These are phyloP conservation scores for Squalus acanthias DNA, from an alignment of 2,797 vertebrate genomes.

Conservation along the genomic window DNA sequence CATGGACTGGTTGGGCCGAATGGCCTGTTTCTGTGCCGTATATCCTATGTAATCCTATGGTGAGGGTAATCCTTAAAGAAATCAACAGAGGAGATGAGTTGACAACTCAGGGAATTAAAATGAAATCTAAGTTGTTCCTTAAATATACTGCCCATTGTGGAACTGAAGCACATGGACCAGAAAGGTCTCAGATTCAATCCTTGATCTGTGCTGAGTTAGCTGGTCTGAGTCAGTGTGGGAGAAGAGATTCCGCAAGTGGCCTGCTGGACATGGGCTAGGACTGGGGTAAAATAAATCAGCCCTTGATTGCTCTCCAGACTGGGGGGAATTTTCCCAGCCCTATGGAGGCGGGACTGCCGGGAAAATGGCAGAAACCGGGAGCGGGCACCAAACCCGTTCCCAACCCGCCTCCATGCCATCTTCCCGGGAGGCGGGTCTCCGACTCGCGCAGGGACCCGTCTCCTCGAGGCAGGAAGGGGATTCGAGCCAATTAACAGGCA, in stretches of 20 bases:
- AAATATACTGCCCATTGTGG: neutral
- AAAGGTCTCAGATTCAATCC: neutral
- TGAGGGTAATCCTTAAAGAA: neutral
- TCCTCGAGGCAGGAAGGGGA: no score
- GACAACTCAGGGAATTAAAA: neutral
- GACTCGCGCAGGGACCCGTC: no score
- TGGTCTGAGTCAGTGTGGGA: neutral
- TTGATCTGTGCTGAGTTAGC: neutral
- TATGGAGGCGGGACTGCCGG: no score
- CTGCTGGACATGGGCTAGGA: neutral
- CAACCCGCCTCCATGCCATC: no score
- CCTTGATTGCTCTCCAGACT: neutral
- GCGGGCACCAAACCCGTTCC: no score
- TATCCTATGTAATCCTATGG: no score
- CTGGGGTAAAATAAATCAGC: neutral
- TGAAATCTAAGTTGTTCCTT: neutral
- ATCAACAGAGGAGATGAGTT: neutral
- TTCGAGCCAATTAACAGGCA: no score
- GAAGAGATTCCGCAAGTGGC: neutral
- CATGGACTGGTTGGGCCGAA: no score
- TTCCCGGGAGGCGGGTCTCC: no score
- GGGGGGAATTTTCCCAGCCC: no score
- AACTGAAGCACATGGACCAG: neutral
- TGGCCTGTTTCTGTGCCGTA: no score
- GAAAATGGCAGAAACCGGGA: no score